Evolutionary conservation across 2,888 invertebrate genomes (phyloP).

Genomic region (Petrolisthes cinctipes): DNA sequence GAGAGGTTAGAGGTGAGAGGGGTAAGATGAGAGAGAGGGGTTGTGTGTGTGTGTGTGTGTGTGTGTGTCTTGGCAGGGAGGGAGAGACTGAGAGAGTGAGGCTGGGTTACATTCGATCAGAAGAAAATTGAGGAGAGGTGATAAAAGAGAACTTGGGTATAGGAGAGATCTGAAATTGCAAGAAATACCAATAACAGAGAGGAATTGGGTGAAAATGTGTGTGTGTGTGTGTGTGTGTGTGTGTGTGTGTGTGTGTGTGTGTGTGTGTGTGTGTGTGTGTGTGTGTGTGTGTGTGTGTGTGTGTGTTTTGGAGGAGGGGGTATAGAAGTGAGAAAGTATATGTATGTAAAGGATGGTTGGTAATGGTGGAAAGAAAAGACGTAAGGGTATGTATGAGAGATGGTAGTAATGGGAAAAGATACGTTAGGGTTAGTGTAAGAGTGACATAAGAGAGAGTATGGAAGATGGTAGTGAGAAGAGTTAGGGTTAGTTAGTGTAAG

Average conservation of each 20-base stretch:
- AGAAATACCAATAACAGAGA: no score
- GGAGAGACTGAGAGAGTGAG: neutral
- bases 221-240: neutral
- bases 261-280: neutral
- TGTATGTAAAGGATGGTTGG: no score
- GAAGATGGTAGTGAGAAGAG: neutral
- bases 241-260: neutral
- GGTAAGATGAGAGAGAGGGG: no score
- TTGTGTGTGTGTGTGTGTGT: no score
- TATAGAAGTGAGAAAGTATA: no score
- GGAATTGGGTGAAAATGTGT: no score
- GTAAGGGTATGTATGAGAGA: no score
- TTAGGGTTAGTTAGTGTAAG: neutral
- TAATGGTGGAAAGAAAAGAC: no score
- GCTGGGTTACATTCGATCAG: neutral
- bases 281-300: neutral
- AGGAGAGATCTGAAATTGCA: no score
- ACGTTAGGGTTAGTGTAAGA: neutral
- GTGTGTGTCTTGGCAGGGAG: neutral
- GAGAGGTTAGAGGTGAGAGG: no score
- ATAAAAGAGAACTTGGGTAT: no score
- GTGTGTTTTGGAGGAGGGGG: neutral
- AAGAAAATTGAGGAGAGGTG: no score
- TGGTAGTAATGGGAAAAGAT: neutral
- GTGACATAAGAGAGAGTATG: neutral